phyloP scores from a whole-genome alignment of 2,113 vertebrate species.

The Benitochromis conjunctus region DNA sequence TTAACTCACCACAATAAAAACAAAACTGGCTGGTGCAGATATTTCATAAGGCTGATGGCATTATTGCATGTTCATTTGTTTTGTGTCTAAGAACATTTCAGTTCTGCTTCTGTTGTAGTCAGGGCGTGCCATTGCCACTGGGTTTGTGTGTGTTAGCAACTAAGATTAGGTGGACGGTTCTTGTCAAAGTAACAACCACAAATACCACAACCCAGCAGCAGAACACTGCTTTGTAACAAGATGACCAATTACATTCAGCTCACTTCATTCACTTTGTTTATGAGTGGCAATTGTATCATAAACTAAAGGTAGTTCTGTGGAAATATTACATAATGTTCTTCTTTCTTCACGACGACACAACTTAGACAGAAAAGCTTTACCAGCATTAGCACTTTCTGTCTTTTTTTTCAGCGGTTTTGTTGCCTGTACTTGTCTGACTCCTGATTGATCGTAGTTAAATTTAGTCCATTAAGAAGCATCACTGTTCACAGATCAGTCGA shows the following conservation, averaged over 20 bases:
- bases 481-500: background rate
- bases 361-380: background rate
- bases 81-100: background rate
- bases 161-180: background rate
- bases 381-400: fast-evolving
- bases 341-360: background rate
- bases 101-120: background rate
- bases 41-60: background rate
- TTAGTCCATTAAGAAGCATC: background rate
- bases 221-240: background rate
- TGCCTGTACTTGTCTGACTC: background rate
- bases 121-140: background rate
- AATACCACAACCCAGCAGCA: background rate
- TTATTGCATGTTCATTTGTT: fast-evolving
- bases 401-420: background rate
- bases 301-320: background rate
- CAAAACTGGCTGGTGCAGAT: background rate
- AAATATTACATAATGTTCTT: background rate
- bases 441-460: background rate
- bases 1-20: background rate
- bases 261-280: fast-evolving
- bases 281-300: fast-evolving
- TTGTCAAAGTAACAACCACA: background rate
- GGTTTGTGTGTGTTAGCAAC: background rate
- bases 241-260: background rate